Percentiles rank a stretch among this genome's conserved stretches.
Conservation (phyloP, 2,888 invertebrate genomes). For the Eretmocerus hayati region DNA sequence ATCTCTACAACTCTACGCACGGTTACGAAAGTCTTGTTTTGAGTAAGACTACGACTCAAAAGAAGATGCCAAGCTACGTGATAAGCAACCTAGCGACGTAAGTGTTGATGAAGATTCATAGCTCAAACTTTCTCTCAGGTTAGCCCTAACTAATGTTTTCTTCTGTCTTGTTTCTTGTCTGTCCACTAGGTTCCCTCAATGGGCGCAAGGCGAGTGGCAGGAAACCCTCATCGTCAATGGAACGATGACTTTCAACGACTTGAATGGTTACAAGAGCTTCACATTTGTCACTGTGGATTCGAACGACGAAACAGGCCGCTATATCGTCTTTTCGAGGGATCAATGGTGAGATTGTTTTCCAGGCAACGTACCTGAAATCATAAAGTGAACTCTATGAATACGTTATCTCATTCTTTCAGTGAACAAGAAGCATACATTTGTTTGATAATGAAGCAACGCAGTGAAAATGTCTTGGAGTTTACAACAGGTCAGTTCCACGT, state of each 20-base stretch:
- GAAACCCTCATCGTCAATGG: constrained; percentile 48
- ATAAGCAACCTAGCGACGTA: constrained; percentile 40
- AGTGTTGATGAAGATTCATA: constrained; percentile 25
- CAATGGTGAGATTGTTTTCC: constrained; percentile 44
- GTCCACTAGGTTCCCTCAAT: constrained; percentile 55
- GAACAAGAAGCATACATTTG: constrained; percentile 56
- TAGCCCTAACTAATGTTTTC: neutral
- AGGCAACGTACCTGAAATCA: constrained; percentile 1
- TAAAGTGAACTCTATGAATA: constrained; percentile 6
- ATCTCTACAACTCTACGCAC: constrained; percentile 51
- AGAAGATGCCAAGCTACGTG: constrained; percentile 40
- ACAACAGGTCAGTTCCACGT: constrained; percentile 31
- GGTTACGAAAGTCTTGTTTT: constrained; percentile 56
- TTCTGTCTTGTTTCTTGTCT: too few species aligned
- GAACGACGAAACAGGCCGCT: constrained; percentile 43
- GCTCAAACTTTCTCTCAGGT: neutral
- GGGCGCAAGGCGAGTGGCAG: constrained; percentile 60
- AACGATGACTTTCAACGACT: constrained; percentile 47
- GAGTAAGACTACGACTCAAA: constrained; percentile 41
- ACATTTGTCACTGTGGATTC: constrained; percentile 46
- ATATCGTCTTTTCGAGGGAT: constrained; percentile 47
- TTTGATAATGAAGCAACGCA: constrained; percentile 54
- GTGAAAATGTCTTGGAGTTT: constrained; percentile 57
- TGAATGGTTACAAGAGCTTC: constrained; percentile 47
- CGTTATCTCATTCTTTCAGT: constrained; percentile 42